Evolutionary conservation across 2,888 invertebrate genomes (phyloP).

Genomic region (Atethmia centrago): DNA sequence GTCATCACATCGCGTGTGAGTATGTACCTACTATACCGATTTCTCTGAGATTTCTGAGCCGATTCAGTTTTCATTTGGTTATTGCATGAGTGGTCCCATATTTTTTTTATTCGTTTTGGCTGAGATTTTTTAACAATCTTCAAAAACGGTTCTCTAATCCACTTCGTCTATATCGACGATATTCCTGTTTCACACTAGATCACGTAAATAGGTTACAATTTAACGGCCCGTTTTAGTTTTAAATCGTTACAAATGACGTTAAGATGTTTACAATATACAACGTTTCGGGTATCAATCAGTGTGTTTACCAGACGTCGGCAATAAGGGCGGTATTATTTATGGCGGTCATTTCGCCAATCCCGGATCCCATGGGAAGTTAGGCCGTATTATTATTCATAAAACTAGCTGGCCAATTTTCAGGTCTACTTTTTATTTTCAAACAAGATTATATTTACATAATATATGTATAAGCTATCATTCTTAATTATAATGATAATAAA

Average conservation of each 20-base stretch:
- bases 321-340: conserved; percentile 56
- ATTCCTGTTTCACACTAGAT: background rate
- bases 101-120: background rate
- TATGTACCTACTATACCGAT: too few relatives aligned
- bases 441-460: background rate
- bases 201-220: conserved; percentile 8
- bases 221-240: conserved; percentile 14
- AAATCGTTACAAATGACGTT: conserved; percentile 11
- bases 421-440: background rate
- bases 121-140: background rate
- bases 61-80: background rate
- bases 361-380: background rate
- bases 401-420: background rate
- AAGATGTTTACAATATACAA: conserved; percentile 26
- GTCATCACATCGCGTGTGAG: background rate
- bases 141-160: background rate
- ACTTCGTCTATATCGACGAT: background rate
- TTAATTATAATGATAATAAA: too few relatives aligned
- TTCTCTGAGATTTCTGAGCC: background rate
- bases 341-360: conserved; percentile 26
- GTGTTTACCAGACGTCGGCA: conserved; percentile 47
- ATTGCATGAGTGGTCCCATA: background rate
- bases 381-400: conserved; percentile 8
- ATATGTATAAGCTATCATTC: too few relatives aligned
- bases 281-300: conserved; percentile 25